These are phyloP conservation scores for Temnothorax unifasciatus DNA, from an alignment of 2,888 invertebrate genomes.

Conservation along the genomic window DNA sequence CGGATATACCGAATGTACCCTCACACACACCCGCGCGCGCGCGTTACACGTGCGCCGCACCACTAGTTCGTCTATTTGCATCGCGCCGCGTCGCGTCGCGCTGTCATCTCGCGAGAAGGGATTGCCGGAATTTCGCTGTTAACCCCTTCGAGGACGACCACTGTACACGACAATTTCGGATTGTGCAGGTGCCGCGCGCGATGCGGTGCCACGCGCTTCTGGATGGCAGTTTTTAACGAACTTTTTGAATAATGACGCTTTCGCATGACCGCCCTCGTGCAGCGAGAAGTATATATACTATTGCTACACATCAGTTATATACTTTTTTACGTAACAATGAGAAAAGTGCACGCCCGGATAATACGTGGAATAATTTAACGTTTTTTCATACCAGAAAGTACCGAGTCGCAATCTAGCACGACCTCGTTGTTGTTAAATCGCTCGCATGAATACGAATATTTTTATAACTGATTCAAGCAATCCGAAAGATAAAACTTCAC, in stretches of 20 bases:
- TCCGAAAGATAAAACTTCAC: not conserved
- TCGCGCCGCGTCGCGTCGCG: slow-evolving; percentile 31
- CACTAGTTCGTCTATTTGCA: slow-evolving; percentile 66
- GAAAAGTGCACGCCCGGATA: slow-evolving; percentile 11
- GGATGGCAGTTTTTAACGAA: slow-evolving; percentile 47
- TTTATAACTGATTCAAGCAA: not conserved
- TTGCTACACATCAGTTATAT: slow-evolving; percentile 17
- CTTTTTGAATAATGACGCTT: slow-evolving; percentile 50
- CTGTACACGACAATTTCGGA: slow-evolving; percentile 42
- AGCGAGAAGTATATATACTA: slow-evolving; percentile 36
- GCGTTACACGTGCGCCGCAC: slow-evolving; percentile 19
- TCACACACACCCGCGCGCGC: not conserved
- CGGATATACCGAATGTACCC: slow-evolving; percentile 63
- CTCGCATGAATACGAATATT: slow-evolving; percentile 44
- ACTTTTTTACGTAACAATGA: slow-evolving; percentile 44
- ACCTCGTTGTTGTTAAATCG: slow-evolving; percentile 43
- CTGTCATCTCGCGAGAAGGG: slow-evolving; percentile 56
- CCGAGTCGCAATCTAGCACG: not conserved
- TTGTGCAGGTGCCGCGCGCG: slow-evolving; percentile 16
- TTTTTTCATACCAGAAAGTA: slow-evolving; percentile 12
- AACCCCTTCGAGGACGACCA: slow-evolving; percentile 40
- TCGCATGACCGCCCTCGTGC: slow-evolving; percentile 40
- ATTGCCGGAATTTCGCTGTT: slow-evolving; percentile 54
- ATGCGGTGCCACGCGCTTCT: slow-evolving; percentile 5
- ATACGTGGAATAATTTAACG: slow-evolving; percentile 32